Base-by-base conservation (phyloP, 2,888 invertebrate species). In the Apantesis nais region DNA sequence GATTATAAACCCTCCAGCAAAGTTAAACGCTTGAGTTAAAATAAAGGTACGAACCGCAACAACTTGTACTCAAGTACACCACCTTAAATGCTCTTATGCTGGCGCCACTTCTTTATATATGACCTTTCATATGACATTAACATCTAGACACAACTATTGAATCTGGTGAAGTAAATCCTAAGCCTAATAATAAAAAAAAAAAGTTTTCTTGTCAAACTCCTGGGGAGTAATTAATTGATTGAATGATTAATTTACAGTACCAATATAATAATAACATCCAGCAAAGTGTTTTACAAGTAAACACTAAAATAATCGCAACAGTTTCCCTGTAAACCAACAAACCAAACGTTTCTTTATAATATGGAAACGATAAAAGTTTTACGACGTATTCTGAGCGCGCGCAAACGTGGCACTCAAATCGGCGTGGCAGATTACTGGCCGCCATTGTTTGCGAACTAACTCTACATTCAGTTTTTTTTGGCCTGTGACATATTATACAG, bases 301-400 rank as follows among this genome's bases (percentile, higher is more conserved):
- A 25, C 16, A 4, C 37, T 58, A 58, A 29, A 63, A 41, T 39
- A 70, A 65, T 22, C 41, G 14, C 9, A 39, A 61, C 52, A 62
- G 52, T 66, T 62, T 62, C n/a, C 25, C 31, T 58, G 34, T 66
- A 74, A 74, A 58, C 65, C 52, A 66, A 62, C 29, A 68, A 67
- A 73, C 60, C 61, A 37, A 61, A 67, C 52, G 34, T 60, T 70
- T 70, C 68, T 66, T 62, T 65, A 68, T 67, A 67, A 73, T 65
- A 70, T 60, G 61, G 16, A 61, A 70, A 66, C 71, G 55, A 73
- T 67, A 72, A 71, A 58, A 66, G 62, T 72, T 81, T 81, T 75
- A 81, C 75, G 82, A 82, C 39, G 58, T 72, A 73, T 74, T 82
- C 68, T 67, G 67, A 16, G 39, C 66, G 41, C 34, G 62, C 68